Evolutionary conservation across 2,888 invertebrate species (phyloP), one percentile per base, ranked within the genome.

Genomic region (Pseudococcus viburni): DNA sequence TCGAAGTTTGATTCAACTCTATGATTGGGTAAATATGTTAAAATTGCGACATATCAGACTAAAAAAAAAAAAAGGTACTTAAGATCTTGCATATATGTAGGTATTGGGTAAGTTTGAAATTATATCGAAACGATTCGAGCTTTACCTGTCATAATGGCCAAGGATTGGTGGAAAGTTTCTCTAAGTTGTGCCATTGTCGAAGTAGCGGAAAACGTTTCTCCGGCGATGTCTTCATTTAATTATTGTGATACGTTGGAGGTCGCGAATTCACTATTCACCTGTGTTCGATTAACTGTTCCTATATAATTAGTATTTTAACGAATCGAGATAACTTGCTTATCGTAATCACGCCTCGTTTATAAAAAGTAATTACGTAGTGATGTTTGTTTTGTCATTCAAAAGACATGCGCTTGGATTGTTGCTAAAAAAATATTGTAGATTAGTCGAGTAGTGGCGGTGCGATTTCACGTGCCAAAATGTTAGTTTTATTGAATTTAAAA

Each of bases 81-180:
- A 3, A 33, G 26, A 33, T 59, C 6, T 59, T 19, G 11, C 5
- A 17, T 5, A 17, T 12, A 17, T 5, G 5, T 12, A 4, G 5
- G 59, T n/a, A 59, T 19, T 7, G n/a, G 19, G 59, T 19, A 19
- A 19, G 19, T 59, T 59, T 59, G 9, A 59, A 59, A 59, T 59
- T 59, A 59, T 59, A 5, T 59, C 26, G 26, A 59, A 59, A 73
- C 33, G 26, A n/a, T 73, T 9, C 4, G 33, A 73, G 68, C 3
- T 73, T 80, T 80, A 80, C 80, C 80, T 80, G 80, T 80, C 80
- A 80, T 80, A 9, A 42, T 46, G 42, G 80, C 46, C 42, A 42
- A 42, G 42, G 80, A n/a, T 42, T 80, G 80, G 33, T 80, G 80
- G 15, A 80, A 80, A 11, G n/a, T 46, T 80, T 80, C 80, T 80